phyloP scores from a whole-genome alignment of 1,140 invertebrate genomes.

The Trichonephila clavipes region DNA sequence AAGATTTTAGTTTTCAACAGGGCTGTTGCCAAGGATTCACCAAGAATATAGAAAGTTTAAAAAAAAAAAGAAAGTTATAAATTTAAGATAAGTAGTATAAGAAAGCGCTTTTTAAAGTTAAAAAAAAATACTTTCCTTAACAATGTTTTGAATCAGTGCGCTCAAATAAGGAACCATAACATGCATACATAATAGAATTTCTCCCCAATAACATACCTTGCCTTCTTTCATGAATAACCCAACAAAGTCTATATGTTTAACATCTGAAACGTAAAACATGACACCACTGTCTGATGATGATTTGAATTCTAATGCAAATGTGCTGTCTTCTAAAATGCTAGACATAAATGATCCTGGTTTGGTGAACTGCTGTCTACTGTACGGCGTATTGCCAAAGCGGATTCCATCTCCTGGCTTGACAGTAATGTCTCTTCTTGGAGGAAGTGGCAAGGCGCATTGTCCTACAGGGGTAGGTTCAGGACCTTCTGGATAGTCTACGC shows the following conservation, averaged over 20 bases:
- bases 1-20: no score
- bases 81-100: no score
- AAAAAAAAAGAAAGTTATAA: no score
- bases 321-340: conserved; percentile 83
- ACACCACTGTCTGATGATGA: conserved; percentile 90
- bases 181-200: no score
- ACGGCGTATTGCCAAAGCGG: conserved; percentile 72
- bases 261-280: conserved; percentile 90
- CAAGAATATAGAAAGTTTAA: no score
- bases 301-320: conserved; percentile 90
- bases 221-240: conserved; percentile 91
- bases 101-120: no score
- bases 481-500: conserved; percentile 45
- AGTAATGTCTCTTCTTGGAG: conserved; percentile 56
- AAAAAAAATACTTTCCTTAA: no score
- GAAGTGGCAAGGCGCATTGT: conserved; percentile 74
- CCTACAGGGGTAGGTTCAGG: conserved; percentile 72
- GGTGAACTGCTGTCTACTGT: conserved; percentile 85
- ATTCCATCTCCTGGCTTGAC: conserved; percentile 64
- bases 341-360: conserved; percentile 83
- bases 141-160: no score
- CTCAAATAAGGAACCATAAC: no score
- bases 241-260: conserved; percentile 87
- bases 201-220: conserved; percentile 82
- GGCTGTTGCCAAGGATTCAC: no score